Percentiles rank a stretch among this genome's conserved stretches.
phyloP scores from a whole-genome alignment of 1,140 invertebrate species.

The Ips typographus region DNA sequence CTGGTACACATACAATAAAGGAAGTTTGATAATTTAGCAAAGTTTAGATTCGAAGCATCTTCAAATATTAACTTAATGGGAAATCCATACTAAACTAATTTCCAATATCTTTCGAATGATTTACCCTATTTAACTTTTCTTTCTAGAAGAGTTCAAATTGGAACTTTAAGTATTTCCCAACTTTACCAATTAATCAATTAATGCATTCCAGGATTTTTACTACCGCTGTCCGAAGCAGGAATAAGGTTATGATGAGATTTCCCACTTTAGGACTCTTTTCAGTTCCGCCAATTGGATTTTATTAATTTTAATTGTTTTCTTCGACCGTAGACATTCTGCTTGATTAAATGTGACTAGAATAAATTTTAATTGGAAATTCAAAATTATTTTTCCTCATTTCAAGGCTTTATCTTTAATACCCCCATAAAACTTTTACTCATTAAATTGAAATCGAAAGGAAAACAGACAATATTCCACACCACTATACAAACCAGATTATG shows the following conservation, averaged over 20 bases:
- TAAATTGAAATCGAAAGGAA: no score
- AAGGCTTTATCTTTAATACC: no score
- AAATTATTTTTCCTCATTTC: no score
- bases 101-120: constrained; percentile 24
- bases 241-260: constrained; percentile 16
- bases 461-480: no score
- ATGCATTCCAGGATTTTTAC: constrained; percentile 25
- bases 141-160: constrained; percentile 11
- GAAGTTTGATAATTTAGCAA: constrained; percentile 22
- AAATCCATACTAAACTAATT: constrained; percentile 21
- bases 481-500: no score
- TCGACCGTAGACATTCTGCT: no score
- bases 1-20: constrained; percentile 14
- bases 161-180: constrained; percentile 22
- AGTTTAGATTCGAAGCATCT: constrained; percentile 16
- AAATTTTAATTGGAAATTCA: no score
- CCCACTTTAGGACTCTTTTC: constrained; percentile 8
- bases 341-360: no score
- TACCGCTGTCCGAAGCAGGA: constrained; percentile 1
- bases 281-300: no score
- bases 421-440: no score
- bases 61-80: constrained; percentile 26
- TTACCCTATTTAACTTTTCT: constrained; percentile 26
- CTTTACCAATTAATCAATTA: constrained; percentile 30
- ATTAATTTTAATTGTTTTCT: no score